phyloP scores from a whole-genome alignment of 2,797 vertebrate genomes.

The Carapus acus region DNA sequence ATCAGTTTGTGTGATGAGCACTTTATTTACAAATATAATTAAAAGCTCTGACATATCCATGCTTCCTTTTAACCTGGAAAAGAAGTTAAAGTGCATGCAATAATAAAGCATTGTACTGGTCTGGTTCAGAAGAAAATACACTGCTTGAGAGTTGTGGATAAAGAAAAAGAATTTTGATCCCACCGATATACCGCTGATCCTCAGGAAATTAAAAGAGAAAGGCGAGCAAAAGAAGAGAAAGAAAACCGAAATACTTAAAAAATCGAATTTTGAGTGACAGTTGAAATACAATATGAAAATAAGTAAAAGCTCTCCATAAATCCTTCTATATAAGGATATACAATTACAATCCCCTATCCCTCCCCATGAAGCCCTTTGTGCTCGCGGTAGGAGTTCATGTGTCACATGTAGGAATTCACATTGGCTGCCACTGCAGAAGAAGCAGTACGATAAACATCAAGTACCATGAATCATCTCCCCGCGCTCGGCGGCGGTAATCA shows the following conservation, averaged over 20 bases:
- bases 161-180: conserved; percentile 72
- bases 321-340: conserved; percentile 89
- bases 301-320: conserved; percentile 99
- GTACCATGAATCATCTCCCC: conserved; percentile 48
- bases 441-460: conserved; percentile 81
- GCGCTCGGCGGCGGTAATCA: conserved; percentile 67
- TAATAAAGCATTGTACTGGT: conserved; percentile 85
- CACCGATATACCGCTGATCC: conserved; percentile 71
- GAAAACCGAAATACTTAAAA: too few species aligned
- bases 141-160: conserved; percentile 88
- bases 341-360: conserved; percentile 84
- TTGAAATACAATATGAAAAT: conserved; percentile 99
- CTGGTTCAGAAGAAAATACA: conserved; percentile 88
- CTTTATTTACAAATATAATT: conserved; percentile 99
- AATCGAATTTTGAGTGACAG: conserved; percentile 84
- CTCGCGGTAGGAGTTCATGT: conserved; percentile 77
- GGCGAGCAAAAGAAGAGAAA: conserved; percentile 74
- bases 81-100: conserved; percentile 99
- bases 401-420: conserved; percentile 77
- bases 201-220: conserved; percentile 72
- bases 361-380: conserved; percentile 91
- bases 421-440: conserved; percentile 87
- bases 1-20: conserved; percentile 82
- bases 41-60: conserved; percentile 98
- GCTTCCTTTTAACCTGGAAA: conserved; percentile 91